Evolutionary conservation across 2,113 vertebrate genomes (phyloP).

Genomic region (Collichthys lucidus): DNA sequence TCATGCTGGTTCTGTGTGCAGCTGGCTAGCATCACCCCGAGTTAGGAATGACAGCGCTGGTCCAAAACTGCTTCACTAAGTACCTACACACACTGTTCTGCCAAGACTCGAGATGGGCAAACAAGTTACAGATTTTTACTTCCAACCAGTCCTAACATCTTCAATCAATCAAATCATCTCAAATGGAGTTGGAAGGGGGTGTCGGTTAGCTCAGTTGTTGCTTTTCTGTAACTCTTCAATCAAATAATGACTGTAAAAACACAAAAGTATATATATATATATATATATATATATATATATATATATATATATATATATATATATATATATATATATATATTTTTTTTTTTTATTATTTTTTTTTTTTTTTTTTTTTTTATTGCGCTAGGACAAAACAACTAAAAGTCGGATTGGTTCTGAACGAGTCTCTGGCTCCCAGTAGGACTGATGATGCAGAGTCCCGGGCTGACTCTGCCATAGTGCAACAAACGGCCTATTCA

Average conservation of each 20-base stretch:
- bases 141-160: neutral
- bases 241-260: too few relatives aligned
- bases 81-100: conserved; percentile 22
- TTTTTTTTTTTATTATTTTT: too few relatives aligned
- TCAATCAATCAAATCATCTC: conserved; percentile 32
- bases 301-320: too few relatives aligned
- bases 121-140: conserved; percentile 21
- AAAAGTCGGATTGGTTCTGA: neutral
- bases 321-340: too few relatives aligned
- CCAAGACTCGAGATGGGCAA: conserved; percentile 36
- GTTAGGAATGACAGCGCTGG: conserved; percentile 59
- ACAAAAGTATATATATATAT: too few relatives aligned
- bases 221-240: too few relatives aligned
- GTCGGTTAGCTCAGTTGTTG: too few relatives aligned
- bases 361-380: too few relatives aligned
- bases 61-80: conserved; percentile 22
- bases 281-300: too few relatives aligned
- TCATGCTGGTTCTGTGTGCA: conserved; percentile 59
- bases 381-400: conserved; percentile 1
- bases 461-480: conserved; percentile 12
- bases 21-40: conserved; percentile 56
- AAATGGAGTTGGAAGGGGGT: neutral
- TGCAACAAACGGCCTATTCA: conserved; percentile 64
- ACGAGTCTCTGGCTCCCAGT: conserved; percentile 8
- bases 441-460: neutral